A percentile compares a stretch with the other conserved stretches of the same genome.
phyloP scores from a whole-genome alignment of 2,888 invertebrate genomes.

The Caenorhabditis virilis region DNA sequence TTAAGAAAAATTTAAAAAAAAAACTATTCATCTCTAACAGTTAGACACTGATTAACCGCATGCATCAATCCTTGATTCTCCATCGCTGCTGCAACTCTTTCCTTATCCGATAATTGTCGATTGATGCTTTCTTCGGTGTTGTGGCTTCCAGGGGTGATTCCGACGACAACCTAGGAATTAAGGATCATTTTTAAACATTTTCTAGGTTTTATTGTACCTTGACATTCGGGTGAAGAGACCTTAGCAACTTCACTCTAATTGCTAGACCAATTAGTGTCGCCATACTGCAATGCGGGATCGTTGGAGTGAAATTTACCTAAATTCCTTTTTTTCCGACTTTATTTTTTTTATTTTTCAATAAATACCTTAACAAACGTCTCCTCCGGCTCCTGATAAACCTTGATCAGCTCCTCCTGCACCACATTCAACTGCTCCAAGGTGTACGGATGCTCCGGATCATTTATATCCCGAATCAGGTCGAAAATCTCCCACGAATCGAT shows the following conservation, averaged over 20 bases:
- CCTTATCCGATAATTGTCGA: constrained; percentile 93
- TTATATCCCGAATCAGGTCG: constrained; percentile 89
- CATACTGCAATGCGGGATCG: constrained; percentile 98
- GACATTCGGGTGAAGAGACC: constrained; percentile 78
- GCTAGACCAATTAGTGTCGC: constrained; percentile 91
- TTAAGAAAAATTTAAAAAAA: too few species aligned
- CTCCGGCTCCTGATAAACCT: constrained; percentile 45
- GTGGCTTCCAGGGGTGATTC: constrained; percentile 84
- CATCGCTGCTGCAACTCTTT: constrained; percentile 92
- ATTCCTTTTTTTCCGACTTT: too few species aligned
- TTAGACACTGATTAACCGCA: constrained; percentile 90
- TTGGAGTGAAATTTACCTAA: constrained; percentile 82
- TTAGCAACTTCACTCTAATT: constrained; percentile 86
- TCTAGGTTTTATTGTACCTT: constrained; percentile 28
- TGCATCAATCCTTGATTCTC: constrained; percentile 89
- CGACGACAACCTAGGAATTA: constrained; percentile 48
- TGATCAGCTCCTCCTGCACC: constrained; percentile 76
- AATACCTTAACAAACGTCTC: constrained; percentile 59
- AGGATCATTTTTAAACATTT: neutral
- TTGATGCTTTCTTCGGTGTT: constrained; percentile 88
- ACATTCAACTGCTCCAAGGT: constrained; percentile 92
- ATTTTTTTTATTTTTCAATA: too few species aligned
- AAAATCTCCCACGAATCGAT: constrained; percentile 68
- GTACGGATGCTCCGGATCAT: constrained; percentile 96
- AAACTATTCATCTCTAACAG: constrained; percentile 41